Evolutionary conservation across 2,113 vertebrate genomes (phyloP), one percentile per base, ranked within the genome.

Genomic region (Enhydra lutris): DNA sequence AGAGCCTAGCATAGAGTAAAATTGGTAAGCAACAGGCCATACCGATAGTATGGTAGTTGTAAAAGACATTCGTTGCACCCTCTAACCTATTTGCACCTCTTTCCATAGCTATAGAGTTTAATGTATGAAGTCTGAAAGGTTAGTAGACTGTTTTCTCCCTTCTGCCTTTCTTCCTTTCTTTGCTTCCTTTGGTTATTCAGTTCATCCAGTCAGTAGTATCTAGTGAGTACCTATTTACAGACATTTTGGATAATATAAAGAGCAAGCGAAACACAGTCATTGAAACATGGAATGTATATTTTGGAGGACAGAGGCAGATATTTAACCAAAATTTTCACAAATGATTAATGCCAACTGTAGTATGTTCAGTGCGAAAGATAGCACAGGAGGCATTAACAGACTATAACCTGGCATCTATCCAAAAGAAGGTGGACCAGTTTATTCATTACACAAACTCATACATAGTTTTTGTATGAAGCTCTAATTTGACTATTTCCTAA

Each of bases 331-430:
- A 8, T 10, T 59, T 81, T 42, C 55, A 71, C 14, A 45, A 80
- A 26, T 52, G 4, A 31, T 55, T 76, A 47, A 39, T 86, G 57
- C 42, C 1, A 17, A 6, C 0, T n/a, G 24, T 76, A 6, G 8
- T 13, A 20, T 34, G 15, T 31, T 6, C 15, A 34, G 34, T n/a
- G 29, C 5, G 3, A 15, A 12, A 93, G n/a, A 67, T 20, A 34
- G 6, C 11, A 3, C 3, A 42, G 34, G n/a, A 36, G n/a, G 36
- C 4, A 24, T 57, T 21, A 20, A n/a, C 17, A 1, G n/a, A 9
- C 11, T 34, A 3, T 42, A 67, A 47, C 3, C 47, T 76, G 50
- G n/a, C 1, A 14, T 84, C 80, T 47, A 23, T 67, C 24, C 9
- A 13, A 47, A 81, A 57, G 21, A 36, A 29, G 1, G 14, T 80